A percentile compares a stretch with the other conserved stretches of the same genome.
These are phyloP conservation scores for Coecobrya sp. DNA, from an alignment of 2,888 invertebrate species.

Conservation along the genomic window DNA sequence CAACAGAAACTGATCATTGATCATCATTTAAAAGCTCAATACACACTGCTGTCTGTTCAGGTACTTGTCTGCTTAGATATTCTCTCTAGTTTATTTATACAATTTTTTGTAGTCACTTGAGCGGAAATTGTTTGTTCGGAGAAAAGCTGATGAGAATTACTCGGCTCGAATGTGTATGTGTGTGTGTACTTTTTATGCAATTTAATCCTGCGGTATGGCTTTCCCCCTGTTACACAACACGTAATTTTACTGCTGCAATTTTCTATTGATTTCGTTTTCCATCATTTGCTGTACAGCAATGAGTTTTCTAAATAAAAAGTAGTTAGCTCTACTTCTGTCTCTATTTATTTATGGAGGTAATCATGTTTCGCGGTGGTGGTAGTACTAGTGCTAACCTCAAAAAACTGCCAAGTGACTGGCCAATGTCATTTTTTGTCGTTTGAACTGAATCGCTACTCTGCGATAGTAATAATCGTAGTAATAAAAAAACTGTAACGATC, in stretches of 20 bases:
- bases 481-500: neutral
- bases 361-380: neutral
- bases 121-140: neutral
- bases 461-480: neutral
- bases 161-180: neutral
- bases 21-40: neutral
- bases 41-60: neutral
- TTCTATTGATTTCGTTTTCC: neutral
- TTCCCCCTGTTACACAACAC: neutral
- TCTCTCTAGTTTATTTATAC: no score
- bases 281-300: neutral
- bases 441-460: neutral
- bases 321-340: no score
- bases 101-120: neutral
- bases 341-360: no score
- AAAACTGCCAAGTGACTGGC: conserved; percentile 29
- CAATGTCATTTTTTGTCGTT: conserved; percentile 26
- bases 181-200: neutral
- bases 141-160: neutral
- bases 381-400: neutral
- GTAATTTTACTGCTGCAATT: neutral
- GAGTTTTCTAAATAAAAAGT: no score
- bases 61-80: neutral
- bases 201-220: neutral
- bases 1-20: neutral